A percentile compares a stretch with the other conserved stretches of the same genome.
Evolutionary conservation across 2,797 vertebrate genomes (phyloP).

Genomic region (Lithobates pipiens): DNA sequence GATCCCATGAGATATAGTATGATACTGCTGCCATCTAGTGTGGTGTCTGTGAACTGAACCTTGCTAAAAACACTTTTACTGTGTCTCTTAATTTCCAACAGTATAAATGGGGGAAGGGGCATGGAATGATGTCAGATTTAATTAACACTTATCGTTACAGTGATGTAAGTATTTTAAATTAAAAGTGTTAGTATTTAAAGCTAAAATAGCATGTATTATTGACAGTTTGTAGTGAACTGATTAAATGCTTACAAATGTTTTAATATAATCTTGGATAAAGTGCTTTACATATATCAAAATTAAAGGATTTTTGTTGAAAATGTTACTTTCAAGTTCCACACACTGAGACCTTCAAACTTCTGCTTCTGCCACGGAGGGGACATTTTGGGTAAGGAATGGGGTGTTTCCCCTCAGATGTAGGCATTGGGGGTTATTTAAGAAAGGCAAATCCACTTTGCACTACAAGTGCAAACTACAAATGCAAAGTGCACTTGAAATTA

Average conservation of each 20-base stretch:
- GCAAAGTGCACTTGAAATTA: too few relatives aligned
- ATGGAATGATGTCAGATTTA: constrained; percentile 28
- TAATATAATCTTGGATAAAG: constrained; percentile 3
- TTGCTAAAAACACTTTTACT: background rate
- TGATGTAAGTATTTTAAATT: constrained; percentile 29
- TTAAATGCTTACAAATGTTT: constrained; percentile 13
- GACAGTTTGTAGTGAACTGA: constrained; percentile 7
- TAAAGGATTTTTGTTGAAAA: background rate
- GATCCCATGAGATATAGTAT: constrained; percentile 1
- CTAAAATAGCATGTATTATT: constrained; percentile 30
- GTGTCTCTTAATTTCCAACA: background rate
- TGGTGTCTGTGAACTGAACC: constrained; percentile 32
- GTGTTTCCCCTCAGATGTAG: too few relatives aligned
- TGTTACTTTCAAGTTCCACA: too few relatives aligned
- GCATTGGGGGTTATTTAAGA: too few relatives aligned
- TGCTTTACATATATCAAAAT: constrained; percentile 9
- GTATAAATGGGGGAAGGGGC: background rate
- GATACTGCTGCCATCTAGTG: constrained; percentile 58
- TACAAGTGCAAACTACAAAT: too few relatives aligned
- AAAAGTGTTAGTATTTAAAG: constrained; percentile 12
- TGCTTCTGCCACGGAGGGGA: too few relatives aligned
- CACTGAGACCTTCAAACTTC: too few relatives aligned
- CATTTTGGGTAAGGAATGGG: too few relatives aligned
- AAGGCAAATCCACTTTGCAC: too few relatives aligned
- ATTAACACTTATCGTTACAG: constrained; percentile 44